Percentiles rank a stretch among this genome's conserved stretches.
Evolutionary conservation across 2,113 vertebrate genomes (phyloP).

Genomic region (Chlorocebus sabaeus): DNA sequence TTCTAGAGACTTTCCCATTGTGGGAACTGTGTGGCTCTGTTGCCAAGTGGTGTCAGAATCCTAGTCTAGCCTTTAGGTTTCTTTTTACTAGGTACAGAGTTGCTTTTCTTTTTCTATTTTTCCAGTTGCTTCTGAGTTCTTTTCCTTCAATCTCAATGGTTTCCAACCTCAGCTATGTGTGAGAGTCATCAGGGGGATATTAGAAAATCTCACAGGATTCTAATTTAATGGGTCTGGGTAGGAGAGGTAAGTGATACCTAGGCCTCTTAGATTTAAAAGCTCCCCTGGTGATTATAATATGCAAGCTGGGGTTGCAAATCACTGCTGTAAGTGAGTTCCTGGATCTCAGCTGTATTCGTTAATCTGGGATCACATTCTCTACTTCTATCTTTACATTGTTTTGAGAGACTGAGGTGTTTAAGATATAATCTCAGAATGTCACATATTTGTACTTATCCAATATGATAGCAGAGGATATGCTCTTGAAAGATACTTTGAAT

Average conservation of each 20-base stretch:
- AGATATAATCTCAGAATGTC: neutral
- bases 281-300: neutral
- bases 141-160: neutral
- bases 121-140: neutral
- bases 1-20: neutral
- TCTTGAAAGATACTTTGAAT: neutral
- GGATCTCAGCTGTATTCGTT: neutral
- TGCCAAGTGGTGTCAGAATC: neutral
- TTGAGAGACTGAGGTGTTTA: neutral
- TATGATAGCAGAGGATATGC: neutral
- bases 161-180: neutral
- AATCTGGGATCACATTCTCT: neutral
- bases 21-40: neutral
- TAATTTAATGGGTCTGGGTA: conserved; percentile 40
- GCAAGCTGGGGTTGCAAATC: neutral
- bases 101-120: neutral
- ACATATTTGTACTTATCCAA: neutral
- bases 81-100: neutral
- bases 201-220: conserved; percentile 27
- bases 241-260: neutral
- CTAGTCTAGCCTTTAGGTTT: neutral
- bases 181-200: neutral
- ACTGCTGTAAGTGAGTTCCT: neutral
- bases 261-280: neutral
- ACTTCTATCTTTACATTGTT: neutral